Base-by-base conservation (phyloP, 2,113 vertebrate genomes). In the Microcebus lehilahytsara region DNA sequence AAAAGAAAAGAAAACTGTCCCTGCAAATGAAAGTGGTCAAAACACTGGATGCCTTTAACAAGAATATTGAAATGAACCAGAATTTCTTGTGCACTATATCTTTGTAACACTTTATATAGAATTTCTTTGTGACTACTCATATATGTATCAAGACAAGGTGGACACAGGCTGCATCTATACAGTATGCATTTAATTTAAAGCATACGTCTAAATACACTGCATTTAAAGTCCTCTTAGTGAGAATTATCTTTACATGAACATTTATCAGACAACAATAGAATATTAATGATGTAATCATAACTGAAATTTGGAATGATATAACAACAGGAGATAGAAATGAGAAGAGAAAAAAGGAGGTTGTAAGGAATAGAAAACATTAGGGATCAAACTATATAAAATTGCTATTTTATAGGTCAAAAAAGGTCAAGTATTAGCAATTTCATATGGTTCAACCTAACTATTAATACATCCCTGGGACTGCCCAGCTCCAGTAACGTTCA, bases 161-260 rank as follows among this genome's bases (percentile, higher is more conserved):
- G 42, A 49, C 74, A 77, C 46, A 16, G 42, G 42, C 7, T 19
- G 64, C 40, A 93, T 27, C 37, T 49, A 56, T 17, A 42, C 20
- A 71, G 72, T 9, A 80, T 23, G 11, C 13, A 40, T 80, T 77
- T 89, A 40, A 91, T 40, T 74, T 74, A 66, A 97, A 94, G 88
- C 6, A 34, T 22, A 78, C 25, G 6, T 81, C 51, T 85, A 93
- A 85, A 12, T 51, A 7, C 22, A 85, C 22, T 93, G n/a, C 9
- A n/a, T 77, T 92, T 96, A 81, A 91, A 62, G 51, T 93, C 49
- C 69, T 95, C 79, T 88, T 87, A 56, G 25, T 64, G n/a, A 89
- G 71, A 88, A 66, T 66, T 75, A 72, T 37, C 27, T 96, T 81
- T 17, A 84, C 27, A 51, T 81, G 51, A 93, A 94, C 93, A 72